These are phyloP conservation scores for Drosophila rhopaloa DNA, from an alignment of 1,140 invertebrate species.

Conservation along the genomic window DNA sequence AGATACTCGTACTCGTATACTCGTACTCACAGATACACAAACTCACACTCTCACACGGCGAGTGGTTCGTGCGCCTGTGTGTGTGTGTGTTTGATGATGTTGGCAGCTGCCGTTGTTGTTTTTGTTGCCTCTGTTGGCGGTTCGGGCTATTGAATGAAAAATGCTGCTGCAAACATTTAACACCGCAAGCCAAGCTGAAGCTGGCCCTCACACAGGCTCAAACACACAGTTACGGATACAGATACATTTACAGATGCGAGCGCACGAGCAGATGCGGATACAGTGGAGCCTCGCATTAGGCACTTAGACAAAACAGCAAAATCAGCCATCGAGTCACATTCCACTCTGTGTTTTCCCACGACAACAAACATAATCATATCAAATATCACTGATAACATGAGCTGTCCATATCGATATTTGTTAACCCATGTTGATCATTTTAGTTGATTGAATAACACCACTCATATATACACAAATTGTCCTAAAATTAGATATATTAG, in stretches of 20 bases:
- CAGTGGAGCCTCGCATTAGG: constrained; percentile 31
- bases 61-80: constrained; percentile 23
- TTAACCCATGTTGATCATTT: not conserved
- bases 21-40: constrained; percentile 27
- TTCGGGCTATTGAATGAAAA: constrained; percentile 75
- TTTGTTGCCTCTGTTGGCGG: constrained; percentile 26
- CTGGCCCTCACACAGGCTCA: constrained; percentile 60
- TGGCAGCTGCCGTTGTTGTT: constrained; percentile 62
- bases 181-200: constrained; percentile 74
- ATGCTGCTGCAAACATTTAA: constrained; percentile 78
- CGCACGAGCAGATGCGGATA: constrained; percentile 41
- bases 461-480: too few relatives aligned
- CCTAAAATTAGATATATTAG: too few relatives aligned
- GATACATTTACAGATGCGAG: constrained; percentile 11
- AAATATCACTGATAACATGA: constrained; percentile 1
- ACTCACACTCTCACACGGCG: constrained; percentile 37
- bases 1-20: constrained; percentile 30
- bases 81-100: constrained; percentile 61
- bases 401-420: not conserved
- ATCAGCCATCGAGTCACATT: constrained; percentile 4
- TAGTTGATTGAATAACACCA: too few relatives aligned
- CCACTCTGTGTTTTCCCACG: constrained; percentile 8
- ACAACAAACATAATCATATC: not conserved
- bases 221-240: constrained; percentile 10
- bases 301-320: not conserved